Evolutionary conservation across 1,140 invertebrate genomes (phyloP), one percentile per base, ranked within the genome.

Genomic region (Drosophila arizonae): DNA sequence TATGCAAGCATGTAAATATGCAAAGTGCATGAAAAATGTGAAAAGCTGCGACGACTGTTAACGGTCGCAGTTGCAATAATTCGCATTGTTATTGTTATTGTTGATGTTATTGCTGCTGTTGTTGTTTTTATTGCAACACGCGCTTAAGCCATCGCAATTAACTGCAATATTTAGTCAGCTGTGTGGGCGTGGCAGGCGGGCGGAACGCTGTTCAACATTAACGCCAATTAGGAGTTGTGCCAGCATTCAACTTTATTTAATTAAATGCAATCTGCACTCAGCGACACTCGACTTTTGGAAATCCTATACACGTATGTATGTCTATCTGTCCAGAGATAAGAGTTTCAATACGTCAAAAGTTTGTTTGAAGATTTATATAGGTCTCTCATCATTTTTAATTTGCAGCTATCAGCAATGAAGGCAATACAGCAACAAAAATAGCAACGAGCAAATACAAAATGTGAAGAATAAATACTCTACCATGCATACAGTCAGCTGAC

Each of bases 161-260:
- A 48, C 24, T 65, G 66, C 66, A 70, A 43, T 48, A 56, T 62
- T 75, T 63, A 43, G 43, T 43, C 50, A 62, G 41, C 60, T 61
- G 63, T 15, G 17, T 15, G 17, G 52, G 61, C 62, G 54, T 58
- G 46, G 5, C 13, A 33, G 54, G 5, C 26, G 36, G 62, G 62
- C 68, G 68, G 45, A 33, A 33, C 36, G 11, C 33, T 65, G 48
- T 72, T 50, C 41, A 75, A 78, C 67, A 78, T 71, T 73, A 63
- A 68, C 50, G 72, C 72, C 81, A 86, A 87, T 86, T 86, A 76
- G 45, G 61, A 66, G 21, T 26, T 26, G 24, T 26, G 43, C 2
- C 43, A 6, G 43, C n/a, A 15, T 46, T 24, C 1, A 28, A 17
- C 36, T 17, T 13, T 30, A 28, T 24, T 41, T 43, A 33, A 36